A percentile compares a stretch with the other conserved stretches of the same genome.
phyloP scores from a whole-genome alignment of 2,113 vertebrate genomes.

The Tupaia tana region DNA sequence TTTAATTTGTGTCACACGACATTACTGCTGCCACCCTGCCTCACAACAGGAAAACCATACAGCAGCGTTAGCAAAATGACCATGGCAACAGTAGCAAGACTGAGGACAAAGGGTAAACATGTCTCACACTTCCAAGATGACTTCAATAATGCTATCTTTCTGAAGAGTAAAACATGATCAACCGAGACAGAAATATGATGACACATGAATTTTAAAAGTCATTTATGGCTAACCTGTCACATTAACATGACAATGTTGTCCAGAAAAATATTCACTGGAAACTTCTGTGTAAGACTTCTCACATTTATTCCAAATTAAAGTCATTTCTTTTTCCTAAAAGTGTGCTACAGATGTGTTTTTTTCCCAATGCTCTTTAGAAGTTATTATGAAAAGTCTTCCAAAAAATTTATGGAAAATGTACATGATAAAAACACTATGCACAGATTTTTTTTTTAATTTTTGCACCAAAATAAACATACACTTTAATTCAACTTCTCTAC shows the following conservation, averaged over 20 bases:
- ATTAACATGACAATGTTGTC: neutral
- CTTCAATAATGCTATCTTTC: neutral
- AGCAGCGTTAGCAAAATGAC: neutral
- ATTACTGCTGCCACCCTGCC: neutral
- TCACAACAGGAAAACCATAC: neutral
- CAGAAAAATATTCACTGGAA: neutral
- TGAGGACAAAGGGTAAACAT: neutral
- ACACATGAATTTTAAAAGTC: neutral
- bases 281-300: neutral
- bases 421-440: too few species aligned
- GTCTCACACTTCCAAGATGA: neutral
- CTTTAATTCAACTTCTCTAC: too few species aligned
- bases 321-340: constrained; percentile 1
- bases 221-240: neutral
- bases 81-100: neutral
- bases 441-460: too few species aligned
- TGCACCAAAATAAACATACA: too few species aligned
- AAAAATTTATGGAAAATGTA: too few species aligned
- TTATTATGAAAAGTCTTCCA: too few species aligned
- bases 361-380: neutral
- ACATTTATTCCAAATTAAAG: neutral
- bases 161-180: neutral
- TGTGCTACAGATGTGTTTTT: neutral
- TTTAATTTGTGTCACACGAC: neutral
- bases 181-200: neutral